Base-by-base conservation (phyloP, 1,140 invertebrate genomes). In the Anoplophora glabripennis region DNA sequence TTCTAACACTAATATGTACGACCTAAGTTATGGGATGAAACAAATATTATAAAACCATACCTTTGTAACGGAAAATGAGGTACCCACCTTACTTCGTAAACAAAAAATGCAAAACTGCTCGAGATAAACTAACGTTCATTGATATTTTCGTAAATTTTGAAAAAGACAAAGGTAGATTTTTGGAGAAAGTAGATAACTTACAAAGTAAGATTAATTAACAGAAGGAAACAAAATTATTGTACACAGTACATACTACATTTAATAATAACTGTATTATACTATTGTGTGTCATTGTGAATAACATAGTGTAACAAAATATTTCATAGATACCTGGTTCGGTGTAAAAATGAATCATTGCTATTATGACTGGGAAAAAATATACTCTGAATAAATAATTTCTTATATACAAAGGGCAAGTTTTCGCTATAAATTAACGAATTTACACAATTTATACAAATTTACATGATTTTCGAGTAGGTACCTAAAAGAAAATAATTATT, bases 231-330 rank as follows among this genome's bases (percentile, higher is more conserved):
- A 57, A 53, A 41, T 49, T 57, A 56, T 52, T 69, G 67, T 69
- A 69, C 67, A 69, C 57, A 65, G 67, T 69, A 69, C 67, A 69
- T 69, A 69, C 67, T 64, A 61, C 21, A 60, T 57, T 58, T 37
- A 64, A 63, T 57, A 63, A 66, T 64, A 59, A 66, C 53, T 56
- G 46, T 64, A 57, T 60, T 67, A 65, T 65, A 67, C 63, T 67
- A 65, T 67, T 67, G 65, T 62, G 63, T 61, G 57, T 63, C 53
- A 59, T 58, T 36, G 15, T 10, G 49, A 51, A 51, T 15, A 38
- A 51, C 12, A 35, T 34, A 38, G 45, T 40, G n/a, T n/a, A 40
- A n/a, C 38, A n/a, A n/a, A 40, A 40, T 40, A 40, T 40, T 46
- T 46, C 44, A 46, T 46, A 46, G 14, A 46, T 46, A 46, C 44